phyloP scores from a whole-genome alignment of 2,888 invertebrate genomes.

The Psococerastis gibbosa region DNA sequence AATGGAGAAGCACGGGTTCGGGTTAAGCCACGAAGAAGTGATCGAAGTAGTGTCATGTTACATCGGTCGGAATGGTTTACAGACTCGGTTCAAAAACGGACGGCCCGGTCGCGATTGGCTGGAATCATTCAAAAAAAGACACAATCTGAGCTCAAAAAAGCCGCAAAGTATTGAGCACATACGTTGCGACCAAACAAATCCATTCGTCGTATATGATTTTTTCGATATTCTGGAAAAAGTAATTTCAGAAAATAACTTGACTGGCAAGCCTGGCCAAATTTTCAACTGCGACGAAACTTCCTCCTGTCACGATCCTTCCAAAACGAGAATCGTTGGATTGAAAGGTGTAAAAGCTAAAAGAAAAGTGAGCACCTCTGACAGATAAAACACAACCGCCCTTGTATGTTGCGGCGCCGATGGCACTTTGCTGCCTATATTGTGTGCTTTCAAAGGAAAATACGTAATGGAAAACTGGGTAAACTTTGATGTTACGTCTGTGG shows the following conservation, averaged over 20 bases:
- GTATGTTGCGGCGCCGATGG: background rate
- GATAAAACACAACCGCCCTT: background rate
- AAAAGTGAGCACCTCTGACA: background rate
- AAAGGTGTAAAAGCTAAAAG: background rate
- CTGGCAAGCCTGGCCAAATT: background rate
- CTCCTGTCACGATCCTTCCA: background rate
- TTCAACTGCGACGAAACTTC: slow-evolving; percentile 3
- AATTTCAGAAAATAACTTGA: background rate
- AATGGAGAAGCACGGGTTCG: background rate
- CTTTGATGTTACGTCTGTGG: background rate
- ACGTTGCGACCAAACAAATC: background rate
- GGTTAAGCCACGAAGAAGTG: background rate
- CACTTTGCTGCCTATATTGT: background rate
- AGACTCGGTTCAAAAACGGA: background rate
- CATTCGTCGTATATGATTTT: slow-evolving; percentile 12
- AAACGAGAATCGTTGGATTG: background rate
- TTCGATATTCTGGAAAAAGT: slow-evolving; percentile 15
- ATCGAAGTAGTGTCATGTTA: background rate
- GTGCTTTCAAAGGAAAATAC: background rate
- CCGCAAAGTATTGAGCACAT: background rate
- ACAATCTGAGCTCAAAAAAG: background rate
- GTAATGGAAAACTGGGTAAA: background rate
- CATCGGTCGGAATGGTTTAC: background rate
- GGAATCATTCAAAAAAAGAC: background rate
- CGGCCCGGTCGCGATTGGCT: background rate